Percentiles rank a stretch among this genome's conserved stretches.
phyloP scores from a whole-genome alignment of 2,888 invertebrate genomes.

The Sphaeridia pumilis region DNA sequence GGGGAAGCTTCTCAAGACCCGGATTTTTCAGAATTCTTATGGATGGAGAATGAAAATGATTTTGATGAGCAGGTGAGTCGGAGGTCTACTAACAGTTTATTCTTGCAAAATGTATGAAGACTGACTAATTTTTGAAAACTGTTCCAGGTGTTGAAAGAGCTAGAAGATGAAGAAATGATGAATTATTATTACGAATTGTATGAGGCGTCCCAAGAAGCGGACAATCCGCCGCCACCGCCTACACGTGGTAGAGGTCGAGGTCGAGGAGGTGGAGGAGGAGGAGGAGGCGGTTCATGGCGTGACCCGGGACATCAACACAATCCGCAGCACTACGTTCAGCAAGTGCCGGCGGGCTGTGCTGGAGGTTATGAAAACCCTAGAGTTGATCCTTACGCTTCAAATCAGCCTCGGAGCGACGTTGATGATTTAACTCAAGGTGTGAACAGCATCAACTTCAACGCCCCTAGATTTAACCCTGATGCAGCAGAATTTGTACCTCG shows the following conservation, averaged over 20 bases:
- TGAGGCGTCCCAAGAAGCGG: conserved; percentile 68
- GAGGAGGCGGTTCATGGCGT: neutral
- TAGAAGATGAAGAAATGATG: conserved; percentile 78
- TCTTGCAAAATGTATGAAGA: neutral
- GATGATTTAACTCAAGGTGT: conserved; percentile 28
- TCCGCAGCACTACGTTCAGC: neutral
- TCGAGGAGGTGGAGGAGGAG: conserved; percentile 33
- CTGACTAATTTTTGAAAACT: neutral
- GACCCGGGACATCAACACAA: neutral
- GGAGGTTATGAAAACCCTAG: conserved; percentile 4
- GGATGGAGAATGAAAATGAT: conserved; percentile 91
- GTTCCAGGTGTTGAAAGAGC: conserved; percentile 63
- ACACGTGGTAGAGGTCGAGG: too few species aligned
- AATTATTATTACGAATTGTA: conserved; percentile 59
- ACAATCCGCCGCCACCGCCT: too few species aligned
- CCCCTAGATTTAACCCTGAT: conserved; percentile 68
- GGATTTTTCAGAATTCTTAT: conserved; percentile 81
- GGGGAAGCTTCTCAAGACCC: conserved; percentile 38
- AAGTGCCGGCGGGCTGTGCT: conserved; percentile 6
- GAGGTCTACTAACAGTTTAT: neutral
- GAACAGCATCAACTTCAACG: conserved; percentile 35
- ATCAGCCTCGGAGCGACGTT: conserved; percentile 16
- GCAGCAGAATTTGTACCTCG: conserved; percentile 72
- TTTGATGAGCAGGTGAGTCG: conserved; percentile 69
- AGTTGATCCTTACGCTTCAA: conserved; percentile 6